Evolutionary conservation across 2,888 invertebrate genomes (phyloP), one percentile per base, ranked within the genome.

Genomic region (Drosophila nr. medialis): DNA sequence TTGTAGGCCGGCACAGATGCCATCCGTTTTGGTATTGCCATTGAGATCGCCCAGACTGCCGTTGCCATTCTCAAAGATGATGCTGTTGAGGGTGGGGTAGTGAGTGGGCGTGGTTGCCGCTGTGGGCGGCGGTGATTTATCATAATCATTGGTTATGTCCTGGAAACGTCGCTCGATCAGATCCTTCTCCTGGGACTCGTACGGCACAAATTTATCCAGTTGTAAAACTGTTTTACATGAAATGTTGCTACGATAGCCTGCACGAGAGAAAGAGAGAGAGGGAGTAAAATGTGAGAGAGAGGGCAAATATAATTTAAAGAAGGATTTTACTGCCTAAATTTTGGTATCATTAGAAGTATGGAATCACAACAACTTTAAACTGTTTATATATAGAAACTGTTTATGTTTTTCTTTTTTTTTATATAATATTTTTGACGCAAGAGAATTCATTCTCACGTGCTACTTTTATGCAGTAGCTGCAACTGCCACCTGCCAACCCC

Each of bases 211-310:
- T 72, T 93, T 93, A 62, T 93, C 93, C 75, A 93, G 81, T 60
- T 93, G 93, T 58, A 93, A 80, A 6, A 93, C 91, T 3, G 93
- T 93, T 75, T 93, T 93, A 64, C 92, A 92, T 18, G 93, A 93
- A 61, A 92, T 91, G 72, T 92, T 93, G 58, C 91, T 90, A 30
- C 93, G 92, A 80, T 92, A 93, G 51, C 92, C 93, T 92, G 54
- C 0, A 50, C 11, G 24, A 8, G n/a, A 49, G 27, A 7, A 21
- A 38, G 38, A 40, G 40, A 2, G 21, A 21, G 42, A 6, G 6
- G 21, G 11, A 42, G 11, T 21, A 5, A 11, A 5, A 11, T 21
- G 0, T 21, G 5, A 42, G 11, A 42, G 42, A 42, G 21, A 21
- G 5, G 11, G 5, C 11, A 42, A 27, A 30, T 18, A n/a, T 38